Evolutionary conservation across 2,888 invertebrate genomes (phyloP).

Genomic region (Chromoteleia sp.): DNA sequence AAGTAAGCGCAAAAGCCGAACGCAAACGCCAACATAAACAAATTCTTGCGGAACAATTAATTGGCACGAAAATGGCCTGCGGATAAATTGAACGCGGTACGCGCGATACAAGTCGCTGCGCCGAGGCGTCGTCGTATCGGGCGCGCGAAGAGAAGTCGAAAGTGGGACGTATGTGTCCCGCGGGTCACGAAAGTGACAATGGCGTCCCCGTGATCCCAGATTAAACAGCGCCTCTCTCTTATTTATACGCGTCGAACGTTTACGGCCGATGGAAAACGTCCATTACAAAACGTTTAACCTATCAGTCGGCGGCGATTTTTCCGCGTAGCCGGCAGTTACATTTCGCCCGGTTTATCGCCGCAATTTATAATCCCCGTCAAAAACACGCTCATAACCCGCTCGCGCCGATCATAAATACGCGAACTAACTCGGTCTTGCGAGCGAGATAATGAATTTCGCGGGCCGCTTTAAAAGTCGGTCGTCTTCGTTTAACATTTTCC

Average conservation of each 20-base stretch:
- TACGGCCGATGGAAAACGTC: background rate
- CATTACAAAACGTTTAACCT: constrained; percentile 7
- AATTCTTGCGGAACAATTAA: constrained; percentile 33
- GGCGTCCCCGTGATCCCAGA: constrained; percentile 21
- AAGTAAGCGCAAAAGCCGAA: background rate
- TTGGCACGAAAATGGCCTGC: constrained; percentile 36
- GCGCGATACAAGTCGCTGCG: constrained; percentile 29
- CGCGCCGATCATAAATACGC: background rate
- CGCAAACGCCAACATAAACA: constrained; percentile 10
- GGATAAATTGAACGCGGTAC: constrained; percentile 24
- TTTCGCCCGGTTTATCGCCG: constrained; percentile 9
- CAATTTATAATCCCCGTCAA: constrained; percentile 38
- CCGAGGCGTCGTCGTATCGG: constrained; percentile 8
- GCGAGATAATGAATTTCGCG: too few relatives aligned
- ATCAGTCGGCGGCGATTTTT: background rate
- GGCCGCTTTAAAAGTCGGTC: background rate
- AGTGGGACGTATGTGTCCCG: constrained; percentile 50
- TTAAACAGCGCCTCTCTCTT: constrained; percentile 32
- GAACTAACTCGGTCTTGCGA: background rate
- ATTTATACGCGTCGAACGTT: background rate
- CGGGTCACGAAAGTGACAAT: constrained; percentile 51
- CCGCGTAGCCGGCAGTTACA: background rate
- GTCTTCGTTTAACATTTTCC: background rate
- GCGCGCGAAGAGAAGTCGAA: constrained; percentile 13
- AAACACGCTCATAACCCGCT: constrained; percentile 25